These are phyloP conservation scores for Odontamblyopus lacepedii DNA, from an alignment of 2,797 vertebrate genomes.

Conservation along the genomic window DNA sequence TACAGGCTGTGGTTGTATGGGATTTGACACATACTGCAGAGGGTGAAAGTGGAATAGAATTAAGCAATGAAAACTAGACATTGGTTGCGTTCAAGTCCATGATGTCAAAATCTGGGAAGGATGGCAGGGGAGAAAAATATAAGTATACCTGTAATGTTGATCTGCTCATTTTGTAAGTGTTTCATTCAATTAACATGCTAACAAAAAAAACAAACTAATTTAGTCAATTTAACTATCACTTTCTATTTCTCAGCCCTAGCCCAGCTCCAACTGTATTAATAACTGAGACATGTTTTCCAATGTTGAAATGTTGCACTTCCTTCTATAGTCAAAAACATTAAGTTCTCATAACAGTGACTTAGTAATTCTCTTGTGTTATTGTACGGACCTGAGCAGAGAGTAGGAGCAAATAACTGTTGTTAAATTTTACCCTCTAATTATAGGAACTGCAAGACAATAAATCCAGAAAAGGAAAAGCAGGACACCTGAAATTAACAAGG, in stretches of 20 bases:
- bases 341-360: no score
- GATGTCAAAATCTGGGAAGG: not conserved
- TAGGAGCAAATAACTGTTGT: not conserved
- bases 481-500: not conserved
- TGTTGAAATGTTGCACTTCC: not conserved
- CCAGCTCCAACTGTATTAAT: not conserved
- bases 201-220: not conserved
- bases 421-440: not conserved
- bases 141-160: not conserved
- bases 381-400: not conserved
- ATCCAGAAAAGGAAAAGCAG: not conserved
- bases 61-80: not conserved
- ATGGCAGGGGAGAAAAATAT: no score
- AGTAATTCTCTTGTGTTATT: not conserved
- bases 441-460: not conserved
- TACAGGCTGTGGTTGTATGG: not conserved
- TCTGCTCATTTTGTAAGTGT: not conserved
- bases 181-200: not conserved
- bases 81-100: not conserved
- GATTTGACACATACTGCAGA: not conserved
- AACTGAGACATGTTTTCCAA: not conserved
- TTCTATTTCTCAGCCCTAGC: not conserved
- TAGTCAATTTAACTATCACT: no score
- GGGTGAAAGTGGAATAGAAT: not conserved
- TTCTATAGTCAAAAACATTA: not conserved